Evolutionary conservation across 64 coral and sea anemone genomes (phyloP).

Genomic region (Exaiptasia diaphana): DNA sequence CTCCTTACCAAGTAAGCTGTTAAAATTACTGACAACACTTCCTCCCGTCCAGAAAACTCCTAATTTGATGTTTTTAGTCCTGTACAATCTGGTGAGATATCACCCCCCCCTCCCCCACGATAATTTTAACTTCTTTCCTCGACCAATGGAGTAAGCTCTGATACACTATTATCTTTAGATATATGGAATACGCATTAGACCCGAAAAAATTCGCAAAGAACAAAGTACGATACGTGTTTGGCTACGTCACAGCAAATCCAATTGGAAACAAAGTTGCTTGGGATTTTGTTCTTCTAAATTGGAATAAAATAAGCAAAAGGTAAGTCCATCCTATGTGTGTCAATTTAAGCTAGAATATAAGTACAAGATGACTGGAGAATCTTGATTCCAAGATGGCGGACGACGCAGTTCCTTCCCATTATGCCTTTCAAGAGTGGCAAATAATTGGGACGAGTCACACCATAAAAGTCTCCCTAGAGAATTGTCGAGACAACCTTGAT

Average conservation of each 20-base stretch:
- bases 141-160: background rate
- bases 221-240: background rate
- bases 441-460: background rate
- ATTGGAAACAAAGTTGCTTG: background rate
- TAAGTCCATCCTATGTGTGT: background rate
- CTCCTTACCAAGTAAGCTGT: slow-evolving; percentile 61
- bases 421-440: background rate
- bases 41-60: no score
- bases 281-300: slow-evolving; percentile 17
- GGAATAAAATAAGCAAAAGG: background rate
- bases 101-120: no score
- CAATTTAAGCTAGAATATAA: background rate
- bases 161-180: background rate
- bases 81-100: no score
- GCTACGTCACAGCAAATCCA: background rate
- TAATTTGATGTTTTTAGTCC: background rate
- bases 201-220: background rate
- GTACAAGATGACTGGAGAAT: background rate
- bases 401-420: background rate
- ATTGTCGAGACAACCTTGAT: no score
- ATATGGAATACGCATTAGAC: background rate
- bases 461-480: background rate
- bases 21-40: no score
- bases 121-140: no score
- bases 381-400: background rate